A percentile compares a stretch with the other conserved stretches of the same genome.
phyloP scores from a whole-genome alignment of 1,140 invertebrate species.

The Reticulitermes speratus region DNA sequence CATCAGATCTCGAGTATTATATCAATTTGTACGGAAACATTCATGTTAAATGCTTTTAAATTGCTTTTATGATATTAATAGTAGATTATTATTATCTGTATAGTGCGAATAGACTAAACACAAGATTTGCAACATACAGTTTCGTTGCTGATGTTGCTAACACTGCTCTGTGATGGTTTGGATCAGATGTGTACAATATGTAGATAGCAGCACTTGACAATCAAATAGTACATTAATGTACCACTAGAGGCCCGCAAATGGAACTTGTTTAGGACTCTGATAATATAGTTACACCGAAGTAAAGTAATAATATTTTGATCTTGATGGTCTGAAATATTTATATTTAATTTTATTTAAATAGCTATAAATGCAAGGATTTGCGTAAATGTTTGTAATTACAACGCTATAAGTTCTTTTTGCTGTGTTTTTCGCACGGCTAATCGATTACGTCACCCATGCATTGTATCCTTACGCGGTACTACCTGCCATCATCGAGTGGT shows the following conservation, averaged over 20 bases:
- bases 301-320: neutral
- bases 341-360: neutral
- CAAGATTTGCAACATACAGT: neutral
- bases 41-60: no score
- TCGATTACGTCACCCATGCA: conserved; percentile 32
- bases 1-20: no score
- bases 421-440: neutral
- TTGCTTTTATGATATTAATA: no score
- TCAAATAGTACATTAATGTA: neutral
- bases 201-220: neutral
- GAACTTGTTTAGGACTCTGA: conserved; percentile 5
- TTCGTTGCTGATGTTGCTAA: neutral
- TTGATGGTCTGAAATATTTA: neutral
- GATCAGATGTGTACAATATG: neutral
- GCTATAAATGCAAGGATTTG: neutral
- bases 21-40: no score
- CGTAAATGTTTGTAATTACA: neutral
- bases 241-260: neutral
- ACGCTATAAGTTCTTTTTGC: neutral
- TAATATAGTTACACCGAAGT: neutral
- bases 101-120: no score
- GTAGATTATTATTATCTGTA: no score
- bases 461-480: conserved; percentile 31
- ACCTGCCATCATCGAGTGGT: conserved; percentile 27
- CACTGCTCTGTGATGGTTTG: neutral